Conservation (phyloP, 53 echinoderm and acorn worm genomes). For the Echinarachnius parma region DNA sequence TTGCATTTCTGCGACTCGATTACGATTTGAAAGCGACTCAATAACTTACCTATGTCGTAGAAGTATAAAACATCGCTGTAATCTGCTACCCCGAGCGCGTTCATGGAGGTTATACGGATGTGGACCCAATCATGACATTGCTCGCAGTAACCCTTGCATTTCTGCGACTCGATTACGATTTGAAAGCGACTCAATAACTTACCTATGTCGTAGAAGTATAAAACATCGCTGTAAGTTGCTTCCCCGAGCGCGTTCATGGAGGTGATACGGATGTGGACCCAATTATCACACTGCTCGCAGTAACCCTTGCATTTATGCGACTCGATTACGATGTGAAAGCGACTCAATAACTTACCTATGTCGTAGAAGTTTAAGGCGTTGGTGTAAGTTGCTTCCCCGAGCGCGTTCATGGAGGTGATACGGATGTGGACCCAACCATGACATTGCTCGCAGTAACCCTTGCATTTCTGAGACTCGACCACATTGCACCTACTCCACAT, state of each 20-base stretch:
- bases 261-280: neutral
- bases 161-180: too few species aligned
- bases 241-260: constrained; percentile 6
- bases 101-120: neutral
- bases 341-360: constrained; percentile 11
- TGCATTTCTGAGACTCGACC: constrained; percentile 1
- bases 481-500: too few species aligned
- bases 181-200: too few species aligned
- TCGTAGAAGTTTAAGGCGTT: neutral
- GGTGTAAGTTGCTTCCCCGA: neutral
- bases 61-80: neutral
- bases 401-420: neutral
- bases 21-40: too few species aligned
- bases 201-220: neutral
- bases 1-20: too few species aligned
- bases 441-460: neutral
- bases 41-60: neutral
- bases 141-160: neutral
- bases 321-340: too few species aligned
- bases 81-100: neutral
- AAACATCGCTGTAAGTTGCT: neutral
- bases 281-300: neutral
- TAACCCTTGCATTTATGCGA: neutral
- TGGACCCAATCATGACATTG: neutral
- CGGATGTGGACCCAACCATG: neutral